These are phyloP conservation scores for Bombycilla garrulus DNA, from an alignment of 2,113 vertebrate species.

Conservation along the genomic window DNA sequence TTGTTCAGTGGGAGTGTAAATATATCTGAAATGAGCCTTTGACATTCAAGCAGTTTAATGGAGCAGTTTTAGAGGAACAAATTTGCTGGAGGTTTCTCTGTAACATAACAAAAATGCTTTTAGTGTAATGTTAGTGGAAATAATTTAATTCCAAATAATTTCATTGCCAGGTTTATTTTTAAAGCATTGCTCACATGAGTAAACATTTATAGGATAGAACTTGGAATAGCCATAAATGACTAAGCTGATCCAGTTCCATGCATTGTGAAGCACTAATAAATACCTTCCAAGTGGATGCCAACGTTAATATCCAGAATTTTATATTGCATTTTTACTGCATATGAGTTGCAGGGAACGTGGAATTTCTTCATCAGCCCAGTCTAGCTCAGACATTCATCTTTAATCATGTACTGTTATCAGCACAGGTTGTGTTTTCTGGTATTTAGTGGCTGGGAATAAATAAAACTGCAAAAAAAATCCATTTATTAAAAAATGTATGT, in stretches of 20 bases:
- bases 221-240: background rate
- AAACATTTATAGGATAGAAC: background rate
- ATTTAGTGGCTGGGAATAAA: background rate
- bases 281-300: background rate
- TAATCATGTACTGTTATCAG: background rate
- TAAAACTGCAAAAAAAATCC: background rate
- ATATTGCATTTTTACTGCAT: background rate
- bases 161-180: slow-evolving; percentile 30
- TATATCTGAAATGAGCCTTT: background rate
- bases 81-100: slow-evolving; percentile 17
- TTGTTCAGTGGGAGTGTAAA: background rate
- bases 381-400: background rate
- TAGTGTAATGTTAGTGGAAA: slow-evolving; percentile 21
- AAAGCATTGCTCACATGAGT: background rate
- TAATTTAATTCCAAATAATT: slow-evolving; percentile 35
- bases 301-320: background rate
- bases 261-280: background rate
- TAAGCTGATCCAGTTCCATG: background rate
- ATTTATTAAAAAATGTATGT: background rate
- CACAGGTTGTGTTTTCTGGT: background rate
- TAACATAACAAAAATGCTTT: background rate
- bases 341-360: background rate
- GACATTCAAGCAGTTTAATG: background rate
- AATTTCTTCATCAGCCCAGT: background rate
- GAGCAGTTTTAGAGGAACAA: background rate